phyloP scores from a whole-genome alignment of 1,140 invertebrate species.

The Saxidomus purpurata region DNA sequence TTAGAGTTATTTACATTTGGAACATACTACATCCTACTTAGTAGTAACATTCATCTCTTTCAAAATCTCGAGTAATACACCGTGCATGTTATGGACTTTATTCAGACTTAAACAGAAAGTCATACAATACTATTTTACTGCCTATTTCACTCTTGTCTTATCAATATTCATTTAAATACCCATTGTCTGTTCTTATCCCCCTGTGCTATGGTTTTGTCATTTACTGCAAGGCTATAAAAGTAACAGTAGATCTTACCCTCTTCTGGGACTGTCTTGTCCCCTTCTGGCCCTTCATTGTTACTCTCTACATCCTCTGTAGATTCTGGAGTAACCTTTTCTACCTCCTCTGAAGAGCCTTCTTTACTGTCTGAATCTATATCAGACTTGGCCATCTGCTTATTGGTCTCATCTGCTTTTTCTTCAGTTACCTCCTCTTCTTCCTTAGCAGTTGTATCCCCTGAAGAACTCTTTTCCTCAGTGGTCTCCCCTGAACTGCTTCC shows the following conservation, averaged over 20 bases:
- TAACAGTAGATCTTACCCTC: conserved; percentile 9
- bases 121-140: too few species aligned
- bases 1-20: too few species aligned
- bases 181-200: too few species aligned
- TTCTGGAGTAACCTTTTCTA: conserved; percentile 29
- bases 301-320: conserved; percentile 26
- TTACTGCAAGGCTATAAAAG: too few species aligned
- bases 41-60: too few species aligned
- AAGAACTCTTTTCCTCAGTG: conserved; percentile 26
- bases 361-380: conserved; percentile 29
- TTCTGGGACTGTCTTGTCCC: conserved; percentile 6
- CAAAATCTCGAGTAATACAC: too few species aligned
- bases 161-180: too few species aligned
- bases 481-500: conserved; percentile 1
- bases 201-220: too few species aligned
- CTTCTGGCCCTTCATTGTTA: conserved; percentile 56
- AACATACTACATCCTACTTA: too few species aligned
- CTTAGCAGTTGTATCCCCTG: not conserved
- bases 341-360: conserved; percentile 39
- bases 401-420: conserved; percentile 28
- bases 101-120: too few species aligned
- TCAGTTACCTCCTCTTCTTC: conserved; percentile 20
- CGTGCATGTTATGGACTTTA: too few species aligned
- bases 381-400: conserved; percentile 52
- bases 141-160: too few species aligned